Base-by-base conservation (phyloP, 1,140 invertebrate genomes). In the Tribolium madens region DNA sequence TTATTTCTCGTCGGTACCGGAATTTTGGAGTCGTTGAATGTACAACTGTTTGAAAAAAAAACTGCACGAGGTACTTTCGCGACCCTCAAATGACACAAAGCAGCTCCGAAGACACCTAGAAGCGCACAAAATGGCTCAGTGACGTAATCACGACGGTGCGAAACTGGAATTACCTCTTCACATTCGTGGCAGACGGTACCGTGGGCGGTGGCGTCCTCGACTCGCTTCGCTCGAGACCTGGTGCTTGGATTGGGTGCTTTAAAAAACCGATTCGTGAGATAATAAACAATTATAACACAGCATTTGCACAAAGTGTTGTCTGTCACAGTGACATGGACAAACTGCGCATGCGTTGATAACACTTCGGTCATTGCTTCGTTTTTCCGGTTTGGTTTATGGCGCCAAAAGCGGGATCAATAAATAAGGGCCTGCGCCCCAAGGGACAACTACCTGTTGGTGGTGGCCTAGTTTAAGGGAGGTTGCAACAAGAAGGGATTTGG, bases 1-100 rank as follows among this genome's bases (percentile, higher is more conserved):
- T 86, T 87, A 86, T 87, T 89, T 85, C 87, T 87, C 88, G 89
- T 89, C 84, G 89, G 88, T 87, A 89, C 88, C 88, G 88, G 89
- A 89, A 90, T 89, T 89, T 90, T 90, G 89, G 89, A 77, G 60
- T 79, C 72, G 78, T 84, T 82, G 75, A 53, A 42, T 17, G 18
- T 57, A 79, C 78, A 69, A 73, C 69, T 21, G 13, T 9, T 72
- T 36, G 52, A 68, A 73, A 78, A 78, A 75, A 77, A 76, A 80
- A 69, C 73, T 53, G 14, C 21, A 76, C 71, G 60, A 50, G 71
- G 52, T 64, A 73, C 47, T 21, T 70, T 26, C 31, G 73, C 73
- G 12, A 21, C 75, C 71, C 42, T 42, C 73, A 4, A 26, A 26
- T n/a, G 1, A 72, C 21, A 26, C 26, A 46, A 42, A 26, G 15